Conservation (phyloP, 2,888 invertebrate species). For the Chironomus riparius region DNA sequence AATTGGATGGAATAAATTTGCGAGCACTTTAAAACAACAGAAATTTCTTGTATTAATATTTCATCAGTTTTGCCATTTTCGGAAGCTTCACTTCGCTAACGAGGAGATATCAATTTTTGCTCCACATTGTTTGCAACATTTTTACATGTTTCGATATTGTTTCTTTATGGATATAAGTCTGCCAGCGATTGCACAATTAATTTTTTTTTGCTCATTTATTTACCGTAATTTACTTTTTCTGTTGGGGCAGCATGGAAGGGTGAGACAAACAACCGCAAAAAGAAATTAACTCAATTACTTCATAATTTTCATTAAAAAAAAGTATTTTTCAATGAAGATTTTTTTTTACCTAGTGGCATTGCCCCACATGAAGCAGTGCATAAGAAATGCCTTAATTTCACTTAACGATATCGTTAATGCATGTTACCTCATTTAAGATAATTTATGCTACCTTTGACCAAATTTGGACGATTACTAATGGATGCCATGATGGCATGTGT, state of each 20-base stretch:
- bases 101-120: conserved; percentile 5
- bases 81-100: neutral
- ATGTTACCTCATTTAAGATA: too few relatives aligned
- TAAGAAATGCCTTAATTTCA: too few relatives aligned
- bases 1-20: neutral
- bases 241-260: neutral
- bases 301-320: too few relatives aligned
- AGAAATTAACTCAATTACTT: too few relatives aligned
- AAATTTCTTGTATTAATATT: conserved; percentile 2
- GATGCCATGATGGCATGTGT: too few relatives aligned
- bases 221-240: neutral
- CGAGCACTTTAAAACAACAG: neutral
- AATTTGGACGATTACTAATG: too few relatives aligned
- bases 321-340: too few relatives aligned
- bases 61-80: conserved; percentile 23
- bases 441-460: too few relatives aligned
- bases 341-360: too few relatives aligned
- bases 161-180: neutral
- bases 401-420: too few relatives aligned
- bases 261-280: neutral
- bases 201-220: too few relatives aligned
- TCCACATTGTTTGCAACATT: conserved; percentile 2
- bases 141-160: neutral
- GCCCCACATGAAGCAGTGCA: too few relatives aligned
- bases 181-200: neutral